phyloP scores from a whole-genome alignment of 2,888 invertebrate genomes.

The Polymixis flavicincta region DNA sequence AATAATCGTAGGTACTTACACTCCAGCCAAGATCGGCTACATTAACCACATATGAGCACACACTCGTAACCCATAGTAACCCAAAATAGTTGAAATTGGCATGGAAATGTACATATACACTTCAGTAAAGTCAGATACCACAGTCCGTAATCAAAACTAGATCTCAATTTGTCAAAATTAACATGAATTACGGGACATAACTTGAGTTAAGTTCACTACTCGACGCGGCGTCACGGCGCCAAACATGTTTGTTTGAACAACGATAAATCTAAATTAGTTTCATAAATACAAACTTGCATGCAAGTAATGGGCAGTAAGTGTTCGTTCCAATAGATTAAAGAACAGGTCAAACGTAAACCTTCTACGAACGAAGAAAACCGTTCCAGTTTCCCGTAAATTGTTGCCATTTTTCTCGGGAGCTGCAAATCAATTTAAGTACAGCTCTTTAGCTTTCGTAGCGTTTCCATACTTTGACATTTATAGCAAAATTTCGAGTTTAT shows the following conservation, averaged over 20 bases:
- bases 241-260: neutral
- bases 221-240: neutral
- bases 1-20: neutral
- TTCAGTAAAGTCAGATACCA: too few species aligned
- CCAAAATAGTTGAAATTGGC: neutral
- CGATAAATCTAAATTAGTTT: slow-evolving; percentile 2
- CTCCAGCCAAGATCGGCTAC: neutral
- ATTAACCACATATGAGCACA: neutral
- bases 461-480: neutral
- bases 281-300: neutral
- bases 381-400: slow-evolving; percentile 24
- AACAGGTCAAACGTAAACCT: slow-evolving; percentile 34
- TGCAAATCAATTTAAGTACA: slow-evolving; percentile 48
- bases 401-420: slow-evolving; percentile 32
- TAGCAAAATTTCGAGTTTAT: neutral
- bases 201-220: neutral
- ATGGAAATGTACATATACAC: neutral
- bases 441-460: neutral
- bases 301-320: slow-evolving; percentile 21
- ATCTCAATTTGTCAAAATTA: slow-evolving; percentile 18
- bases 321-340: slow-evolving; percentile 21
- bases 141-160: neutral
- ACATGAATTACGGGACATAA: neutral
- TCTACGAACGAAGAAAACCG: slow-evolving; percentile 19
- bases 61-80: neutral